Evolutionary conservation across 2,797 vertebrate genomes (phyloP).

Genomic region (Astyanax mexicanus): DNA sequence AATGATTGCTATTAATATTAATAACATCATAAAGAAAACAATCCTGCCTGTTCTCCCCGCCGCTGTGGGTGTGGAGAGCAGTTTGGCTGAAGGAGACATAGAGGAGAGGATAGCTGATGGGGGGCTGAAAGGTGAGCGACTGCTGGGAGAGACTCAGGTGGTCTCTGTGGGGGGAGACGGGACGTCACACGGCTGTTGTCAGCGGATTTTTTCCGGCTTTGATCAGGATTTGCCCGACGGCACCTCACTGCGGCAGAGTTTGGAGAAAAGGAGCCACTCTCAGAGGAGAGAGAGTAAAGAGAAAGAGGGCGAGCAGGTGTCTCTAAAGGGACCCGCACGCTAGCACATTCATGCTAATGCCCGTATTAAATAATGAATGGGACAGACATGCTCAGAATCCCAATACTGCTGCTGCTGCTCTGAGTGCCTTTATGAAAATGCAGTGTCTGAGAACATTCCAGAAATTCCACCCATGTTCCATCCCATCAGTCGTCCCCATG

Average conservation of each 20-base stretch:
- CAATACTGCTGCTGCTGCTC: constrained; percentile 37
- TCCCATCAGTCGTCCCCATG: neutral
- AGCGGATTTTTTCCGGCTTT: neutral
- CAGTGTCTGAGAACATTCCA: constrained; percentile 16
- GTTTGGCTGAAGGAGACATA: too few relatives aligned
- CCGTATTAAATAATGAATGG: constrained; percentile 60
- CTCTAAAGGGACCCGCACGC: constrained; percentile 35
- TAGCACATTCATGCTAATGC: constrained; percentile 58
- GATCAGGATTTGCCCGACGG: neutral
- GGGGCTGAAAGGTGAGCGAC: neutral
- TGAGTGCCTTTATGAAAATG: constrained; percentile 52
- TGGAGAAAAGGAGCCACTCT: constrained; percentile 36
- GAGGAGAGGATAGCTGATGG: neutral
- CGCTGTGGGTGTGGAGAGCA: neutral
- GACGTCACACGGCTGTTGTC: constrained; percentile 1
- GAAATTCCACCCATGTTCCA: neutral
- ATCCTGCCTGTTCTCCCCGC: neutral
- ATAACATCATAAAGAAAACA: neutral
- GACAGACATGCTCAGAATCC: constrained; percentile 39
- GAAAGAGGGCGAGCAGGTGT: constrained; percentile 37
- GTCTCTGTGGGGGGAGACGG: neutral
- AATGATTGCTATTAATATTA: too few relatives aligned
- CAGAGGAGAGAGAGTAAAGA: constrained; percentile 27
- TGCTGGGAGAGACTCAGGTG: neutral
- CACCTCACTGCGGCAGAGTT: constrained; percentile 10